Percentiles rank a stretch among this genome's conserved stretches.
Conservation (phyloP, 2,797 vertebrate genomes). For the Sitta carolinensis region DNA sequence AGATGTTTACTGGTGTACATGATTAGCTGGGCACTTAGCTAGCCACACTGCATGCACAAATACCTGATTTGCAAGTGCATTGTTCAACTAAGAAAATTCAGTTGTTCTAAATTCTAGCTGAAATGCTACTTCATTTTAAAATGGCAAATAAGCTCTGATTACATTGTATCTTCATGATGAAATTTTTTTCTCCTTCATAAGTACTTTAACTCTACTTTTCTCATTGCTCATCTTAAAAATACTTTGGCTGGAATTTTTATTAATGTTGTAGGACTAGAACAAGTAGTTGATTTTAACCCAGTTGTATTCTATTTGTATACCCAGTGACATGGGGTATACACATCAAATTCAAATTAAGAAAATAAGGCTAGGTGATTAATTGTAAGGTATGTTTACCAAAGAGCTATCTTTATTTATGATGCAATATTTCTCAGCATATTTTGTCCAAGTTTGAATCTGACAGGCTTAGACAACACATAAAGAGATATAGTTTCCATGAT, state of each 20-base stretch:
- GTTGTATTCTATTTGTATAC: not conserved
- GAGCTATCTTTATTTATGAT: not conserved
- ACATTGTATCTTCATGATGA: not conserved
- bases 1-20: not conserved
- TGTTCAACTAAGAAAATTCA: not conserved
- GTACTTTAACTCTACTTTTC: not conserved
- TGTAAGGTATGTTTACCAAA: not conserved
- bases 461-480: not conserved
- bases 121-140: not conserved
- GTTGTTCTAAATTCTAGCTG: not conserved
- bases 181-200: not conserved
- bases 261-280: not conserved
- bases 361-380: not conserved
- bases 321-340: not conserved
- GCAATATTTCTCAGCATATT: not conserved
- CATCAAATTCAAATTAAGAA: not conserved
- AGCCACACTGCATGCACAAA: not conserved
- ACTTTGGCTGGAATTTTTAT: not conserved
- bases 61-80: not conserved
- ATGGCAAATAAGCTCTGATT: not conserved
- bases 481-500: not conserved
- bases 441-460: not conserved
- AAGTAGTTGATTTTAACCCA: not conserved
- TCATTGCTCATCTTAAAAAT: not conserved
- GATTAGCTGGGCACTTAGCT: not conserved